These are phyloP conservation scores for Zosterops borbonicus DNA, from an alignment of 2,113 vertebrate genomes.

Conservation along the genomic window DNA sequence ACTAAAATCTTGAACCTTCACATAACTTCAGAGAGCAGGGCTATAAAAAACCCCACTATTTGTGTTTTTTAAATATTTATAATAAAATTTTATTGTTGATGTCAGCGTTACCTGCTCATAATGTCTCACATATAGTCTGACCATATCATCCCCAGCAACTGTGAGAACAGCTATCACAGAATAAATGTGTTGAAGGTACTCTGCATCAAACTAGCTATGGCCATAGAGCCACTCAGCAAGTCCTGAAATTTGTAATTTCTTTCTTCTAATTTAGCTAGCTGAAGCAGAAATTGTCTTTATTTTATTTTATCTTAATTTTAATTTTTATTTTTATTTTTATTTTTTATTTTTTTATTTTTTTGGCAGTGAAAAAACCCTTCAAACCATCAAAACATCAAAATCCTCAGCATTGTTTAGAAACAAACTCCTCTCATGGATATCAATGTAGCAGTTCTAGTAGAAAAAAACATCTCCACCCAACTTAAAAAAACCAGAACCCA, in stretches of 20 bases:
- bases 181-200: background rate
- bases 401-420: background rate
- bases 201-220: background rate
- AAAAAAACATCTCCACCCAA: background rate
- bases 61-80: background rate
- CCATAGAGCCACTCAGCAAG: background rate
- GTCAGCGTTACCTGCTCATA: background rate
- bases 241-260: background rate
- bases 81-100: background rate
- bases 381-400: background rate
- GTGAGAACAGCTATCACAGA: background rate
- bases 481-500: background rate
- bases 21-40: background rate
- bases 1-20: background rate
- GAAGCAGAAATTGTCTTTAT: background rate
- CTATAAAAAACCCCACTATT: background rate
- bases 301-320: too few relatives aligned
- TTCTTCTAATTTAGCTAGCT: background rate
- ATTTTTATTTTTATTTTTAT: too few relatives aligned
- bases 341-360: background rate
- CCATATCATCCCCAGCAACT: background rate
- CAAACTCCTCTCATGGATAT: background rate
- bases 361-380: rapidly evolving
- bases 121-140: background rate
- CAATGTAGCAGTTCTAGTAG: background rate